These are phyloP conservation scores for Helicoverpa zea DNA, from an alignment of 1,140 invertebrate species.

Conservation along the genomic window DNA sequence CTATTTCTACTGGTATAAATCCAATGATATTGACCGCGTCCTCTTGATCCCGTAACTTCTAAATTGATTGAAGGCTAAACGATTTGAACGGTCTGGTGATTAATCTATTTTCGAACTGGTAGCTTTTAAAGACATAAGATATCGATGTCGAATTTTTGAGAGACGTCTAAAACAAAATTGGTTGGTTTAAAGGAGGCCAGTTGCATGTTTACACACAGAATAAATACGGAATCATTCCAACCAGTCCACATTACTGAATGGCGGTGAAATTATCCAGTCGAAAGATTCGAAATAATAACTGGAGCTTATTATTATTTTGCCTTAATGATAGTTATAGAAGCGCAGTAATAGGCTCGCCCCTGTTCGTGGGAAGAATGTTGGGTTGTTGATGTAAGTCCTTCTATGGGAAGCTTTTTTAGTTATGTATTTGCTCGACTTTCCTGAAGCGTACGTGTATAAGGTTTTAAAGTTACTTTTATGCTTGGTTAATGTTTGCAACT, in stretches of 20 bases:
- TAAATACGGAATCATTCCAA: constrained; percentile 33
- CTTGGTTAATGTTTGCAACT: neutral
- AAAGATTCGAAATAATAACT: constrained; percentile 73
- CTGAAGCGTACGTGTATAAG: constrained; percentile 44
- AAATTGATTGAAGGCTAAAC: constrained; percentile 45
- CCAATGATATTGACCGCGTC: constrained; percentile 44
- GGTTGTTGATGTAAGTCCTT: constrained; percentile 54
- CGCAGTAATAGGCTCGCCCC: constrained; percentile 67
- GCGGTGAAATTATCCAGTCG: constrained; percentile 72
- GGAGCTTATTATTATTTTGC: constrained; percentile 72
- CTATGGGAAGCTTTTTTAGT: constrained; percentile 50
- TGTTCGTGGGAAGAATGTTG: constrained; percentile 70
- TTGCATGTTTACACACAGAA: constrained; percentile 46
- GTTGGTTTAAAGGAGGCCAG: constrained; percentile 39
- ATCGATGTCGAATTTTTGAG: constrained; percentile 18
- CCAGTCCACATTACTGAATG: constrained; percentile 54
- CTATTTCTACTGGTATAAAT: constrained; percentile 40
- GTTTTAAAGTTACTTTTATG: constrained; percentile 17
- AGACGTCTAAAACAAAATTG: constrained; percentile 33
- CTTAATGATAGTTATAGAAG: constrained; percentile 78
- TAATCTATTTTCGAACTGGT: constrained; percentile 32
- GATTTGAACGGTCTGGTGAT: constrained; percentile 36
- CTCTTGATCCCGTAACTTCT: constrained; percentile 42
- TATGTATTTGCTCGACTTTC: constrained; percentile 12
- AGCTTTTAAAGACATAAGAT: constrained; percentile 30